Evolutionary conservation across 2,888 invertebrate species (phyloP).

Genomic region (Drosophila planitibia): DNA sequence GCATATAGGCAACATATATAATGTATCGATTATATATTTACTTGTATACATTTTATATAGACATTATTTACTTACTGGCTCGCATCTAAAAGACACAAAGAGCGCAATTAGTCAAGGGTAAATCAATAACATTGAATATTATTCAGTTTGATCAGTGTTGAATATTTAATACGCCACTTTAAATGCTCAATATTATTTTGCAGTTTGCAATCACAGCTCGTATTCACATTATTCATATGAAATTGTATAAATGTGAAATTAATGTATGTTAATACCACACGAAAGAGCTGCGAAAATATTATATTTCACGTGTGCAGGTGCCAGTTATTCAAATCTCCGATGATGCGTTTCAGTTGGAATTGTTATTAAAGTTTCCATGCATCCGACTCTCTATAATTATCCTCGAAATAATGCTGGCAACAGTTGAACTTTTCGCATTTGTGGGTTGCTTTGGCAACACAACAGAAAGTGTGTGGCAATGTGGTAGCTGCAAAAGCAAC

Average conservation of each 20-base stretch:
- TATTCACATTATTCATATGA: not conserved
- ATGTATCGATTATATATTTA: not conserved
- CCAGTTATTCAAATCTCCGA: not conserved
- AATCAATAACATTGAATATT: not conserved
- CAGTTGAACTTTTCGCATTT: not conserved
- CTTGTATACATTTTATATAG: not conserved
- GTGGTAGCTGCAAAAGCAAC: constrained; percentile 6
- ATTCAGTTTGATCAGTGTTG: not conserved
- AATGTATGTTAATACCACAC: not conserved
- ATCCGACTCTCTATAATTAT: not conserved
- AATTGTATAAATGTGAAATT: not conserved
- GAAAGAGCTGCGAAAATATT: constrained; percentile 20
- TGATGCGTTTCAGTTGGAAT: constrained; percentile 16
- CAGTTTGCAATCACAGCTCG: not conserved
- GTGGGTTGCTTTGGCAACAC: not conserved
- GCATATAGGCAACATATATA: not conserved
- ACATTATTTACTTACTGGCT: not conserved
- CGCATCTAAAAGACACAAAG: not conserved
- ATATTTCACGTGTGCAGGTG: constrained; percentile 5
- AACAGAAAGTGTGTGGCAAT: not conserved
- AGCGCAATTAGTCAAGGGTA: not conserved
- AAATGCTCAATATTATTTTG: not conserved
- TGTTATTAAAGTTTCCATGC: not conserved
- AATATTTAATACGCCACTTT: not conserved
- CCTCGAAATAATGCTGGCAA: not conserved